Evolutionary conservation across 2,113 vertebrate species (phyloP).

Genomic region (Sminthopsis crassicaudata): DNA sequence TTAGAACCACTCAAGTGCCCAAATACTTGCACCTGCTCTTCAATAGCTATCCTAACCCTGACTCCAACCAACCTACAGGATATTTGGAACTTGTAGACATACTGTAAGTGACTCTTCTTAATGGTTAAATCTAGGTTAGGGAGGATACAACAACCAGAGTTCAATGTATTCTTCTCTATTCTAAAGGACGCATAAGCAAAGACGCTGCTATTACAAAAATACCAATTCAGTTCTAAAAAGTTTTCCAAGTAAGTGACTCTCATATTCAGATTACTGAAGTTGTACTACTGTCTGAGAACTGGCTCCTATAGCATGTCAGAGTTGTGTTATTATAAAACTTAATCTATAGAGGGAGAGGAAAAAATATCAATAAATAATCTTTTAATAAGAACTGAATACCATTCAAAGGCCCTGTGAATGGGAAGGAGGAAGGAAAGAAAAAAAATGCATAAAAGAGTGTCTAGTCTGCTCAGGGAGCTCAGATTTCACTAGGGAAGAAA

Average conservation of each 20-base stretch:
- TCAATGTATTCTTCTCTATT: not conserved
- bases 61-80: not conserved
- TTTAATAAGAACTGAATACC: not conserved
- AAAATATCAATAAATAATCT: not conserved
- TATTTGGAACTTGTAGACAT: not conserved
- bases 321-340: not conserved
- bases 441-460: not conserved
- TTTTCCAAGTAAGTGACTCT: not conserved
- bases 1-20: not conserved
- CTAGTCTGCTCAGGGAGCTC: not conserved
- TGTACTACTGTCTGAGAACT: not conserved
- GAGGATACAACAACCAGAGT: not conserved
- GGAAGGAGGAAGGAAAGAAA: not conserved
- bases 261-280: not conserved
- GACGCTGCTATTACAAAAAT: conserved; percentile 8
- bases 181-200: not conserved
- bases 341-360: not conserved
- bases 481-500: not conserved
- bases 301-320: not conserved
- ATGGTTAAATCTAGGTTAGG: not conserved
- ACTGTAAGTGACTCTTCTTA: not conserved
- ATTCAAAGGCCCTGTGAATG: not conserved
- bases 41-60: not conserved
- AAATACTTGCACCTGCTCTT: not conserved
- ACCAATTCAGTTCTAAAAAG: not conserved